phyloP scores from a whole-genome alignment of 2,113 vertebrate species.

The Ploceus nigricollis region DNA sequence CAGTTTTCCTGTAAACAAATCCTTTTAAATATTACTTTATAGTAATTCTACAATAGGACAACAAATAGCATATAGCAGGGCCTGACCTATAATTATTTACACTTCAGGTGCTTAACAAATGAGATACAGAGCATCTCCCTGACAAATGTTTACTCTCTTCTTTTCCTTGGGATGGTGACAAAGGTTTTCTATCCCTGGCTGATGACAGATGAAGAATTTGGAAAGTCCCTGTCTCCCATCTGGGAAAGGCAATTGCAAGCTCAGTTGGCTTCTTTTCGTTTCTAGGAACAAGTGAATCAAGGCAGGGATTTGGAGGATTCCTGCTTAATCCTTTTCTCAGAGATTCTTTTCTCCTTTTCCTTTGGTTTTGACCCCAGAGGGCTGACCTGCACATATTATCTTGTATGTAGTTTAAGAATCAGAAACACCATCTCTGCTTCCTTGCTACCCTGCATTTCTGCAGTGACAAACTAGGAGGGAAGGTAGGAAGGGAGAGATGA shows the following conservation, averaged over 20 bases:
- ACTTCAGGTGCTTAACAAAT: conserved; percentile 7
- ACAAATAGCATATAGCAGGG: neutral
- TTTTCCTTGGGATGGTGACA: conserved; percentile 25
- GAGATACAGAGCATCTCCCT: neutral
- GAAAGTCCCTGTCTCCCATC: neutral
- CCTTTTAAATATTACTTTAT: neutral
- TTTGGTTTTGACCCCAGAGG: neutral
- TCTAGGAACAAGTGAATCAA: conserved; percentile 5
- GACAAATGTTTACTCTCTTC: neutral
- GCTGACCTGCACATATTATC: neutral
- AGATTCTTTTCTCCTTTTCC: neutral
- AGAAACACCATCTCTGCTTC: neutral
- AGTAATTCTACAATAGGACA: neutral
- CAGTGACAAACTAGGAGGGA: neutral
- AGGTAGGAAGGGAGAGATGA: neutral
- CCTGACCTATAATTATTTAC: conserved; percentile 4
- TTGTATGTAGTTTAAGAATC: neutral
- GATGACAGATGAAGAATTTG: conserved; percentile 41
- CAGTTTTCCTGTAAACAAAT: neutral
- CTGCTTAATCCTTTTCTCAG: conserved; percentile 17
- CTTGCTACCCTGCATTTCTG: neutral
- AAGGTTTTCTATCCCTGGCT: conserved; percentile 12
- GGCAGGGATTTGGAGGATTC: neutral
- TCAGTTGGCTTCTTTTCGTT: neutral
- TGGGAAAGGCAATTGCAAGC: conserved; percentile 20